A percentile compares a stretch with the other conserved stretches of the same genome.
These are phyloP conservation scores for Beris chalybata DNA, from an alignment of 2,888 invertebrate genomes.

Conservation along the genomic window DNA sequence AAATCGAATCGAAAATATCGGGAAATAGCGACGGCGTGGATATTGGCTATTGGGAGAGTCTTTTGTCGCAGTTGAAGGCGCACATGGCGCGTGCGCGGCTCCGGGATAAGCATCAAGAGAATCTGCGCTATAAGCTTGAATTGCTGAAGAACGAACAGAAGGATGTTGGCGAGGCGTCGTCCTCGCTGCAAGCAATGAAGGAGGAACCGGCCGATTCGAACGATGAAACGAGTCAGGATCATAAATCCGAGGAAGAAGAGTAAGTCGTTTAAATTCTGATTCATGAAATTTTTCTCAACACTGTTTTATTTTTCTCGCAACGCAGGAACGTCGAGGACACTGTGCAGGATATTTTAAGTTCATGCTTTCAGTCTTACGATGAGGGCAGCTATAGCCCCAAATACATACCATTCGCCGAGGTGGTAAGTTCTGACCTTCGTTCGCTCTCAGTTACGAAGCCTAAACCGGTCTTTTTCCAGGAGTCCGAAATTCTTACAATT, in stretches of 20 bases:
- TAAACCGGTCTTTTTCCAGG: slow-evolving; percentile 24
- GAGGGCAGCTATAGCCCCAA: slow-evolving; percentile 84
- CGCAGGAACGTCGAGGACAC: slow-evolving; percentile 29
- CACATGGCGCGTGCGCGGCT: slow-evolving; percentile 92
- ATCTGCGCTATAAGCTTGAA: slow-evolving; percentile 83
- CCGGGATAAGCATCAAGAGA: slow-evolving; percentile 88
- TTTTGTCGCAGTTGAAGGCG: slow-evolving; percentile 93
- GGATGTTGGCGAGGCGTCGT: slow-evolving; percentile 52
- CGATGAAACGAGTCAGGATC: slow-evolving; percentile 37
- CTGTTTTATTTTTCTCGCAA: neutral
- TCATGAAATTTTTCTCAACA: neutral
- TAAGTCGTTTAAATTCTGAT: neutral
- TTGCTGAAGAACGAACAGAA: slow-evolving; percentile 86
- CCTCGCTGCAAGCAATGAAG: slow-evolving; percentile 33
- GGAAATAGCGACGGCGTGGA: slow-evolving; percentile 88
- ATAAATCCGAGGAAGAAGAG: slow-evolving; percentile 32
- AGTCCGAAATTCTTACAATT: slow-evolving; percentile 72
- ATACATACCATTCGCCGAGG: slow-evolving; percentile 63
- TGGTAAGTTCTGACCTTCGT: slow-evolving; percentile 57
- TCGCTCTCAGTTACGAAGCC: neutral
- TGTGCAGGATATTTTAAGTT: slow-evolving; percentile 44
- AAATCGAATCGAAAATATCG: slow-evolving; percentile 85
- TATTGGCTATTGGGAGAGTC: slow-evolving; percentile 96
- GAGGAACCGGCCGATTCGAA: slow-evolving; percentile 34
- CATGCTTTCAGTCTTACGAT: slow-evolving; percentile 70